Base-by-base conservation (phyloP, 2,113 vertebrate species). In the Numida meleagris region DNA sequence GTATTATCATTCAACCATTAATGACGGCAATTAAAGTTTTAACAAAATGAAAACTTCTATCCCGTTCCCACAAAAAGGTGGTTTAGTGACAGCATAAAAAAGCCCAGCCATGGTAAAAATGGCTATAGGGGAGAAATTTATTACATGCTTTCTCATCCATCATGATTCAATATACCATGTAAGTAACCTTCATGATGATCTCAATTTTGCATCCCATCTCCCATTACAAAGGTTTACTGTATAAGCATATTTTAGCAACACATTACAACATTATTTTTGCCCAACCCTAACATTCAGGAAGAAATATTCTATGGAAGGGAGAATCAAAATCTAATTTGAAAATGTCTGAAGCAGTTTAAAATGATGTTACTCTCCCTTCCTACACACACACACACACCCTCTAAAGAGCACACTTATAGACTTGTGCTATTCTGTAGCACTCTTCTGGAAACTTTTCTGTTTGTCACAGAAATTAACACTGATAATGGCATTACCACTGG, bases 401-500 rank as follows among this genome's bases (percentile, higher is more conserved):
- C 40, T 77, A 36, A 48, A 74, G 12, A 81, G 16, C 42, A 83
- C 3, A 31, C 27, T 65, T 55, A 51, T 0, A 82, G 62, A 68
- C 10, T 24, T 23, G 38, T 34, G 40, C 7, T 70, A 18, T 40
- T 78, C 80, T 8, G 43, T 42, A 42, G 31, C 24, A 45, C 19
- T 72, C 20, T 62, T 53, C 38, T 66, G 55, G 48, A 86, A 17
- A 38, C 29, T 68, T 55, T 66, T 38, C 38, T 66, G 11, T 78
- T 92, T 94, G 29, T 88, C 38, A 82, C 42, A 53, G 76, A 59
- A 92, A 91, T 79, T 77, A 93, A 80, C 34, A 53, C 59, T 68
- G 82, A 71, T 62, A 90, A 51, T 4, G 20, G 71, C 36, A 84
- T 46, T 71, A 63, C 23, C 9, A 43, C 31, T 55, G 29, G 16